Percentiles rank a stretch among this genome's conserved stretches.
Conservation (phyloP, 2,113 vertebrate genomes). For the Corythaeola cristata region DNA sequence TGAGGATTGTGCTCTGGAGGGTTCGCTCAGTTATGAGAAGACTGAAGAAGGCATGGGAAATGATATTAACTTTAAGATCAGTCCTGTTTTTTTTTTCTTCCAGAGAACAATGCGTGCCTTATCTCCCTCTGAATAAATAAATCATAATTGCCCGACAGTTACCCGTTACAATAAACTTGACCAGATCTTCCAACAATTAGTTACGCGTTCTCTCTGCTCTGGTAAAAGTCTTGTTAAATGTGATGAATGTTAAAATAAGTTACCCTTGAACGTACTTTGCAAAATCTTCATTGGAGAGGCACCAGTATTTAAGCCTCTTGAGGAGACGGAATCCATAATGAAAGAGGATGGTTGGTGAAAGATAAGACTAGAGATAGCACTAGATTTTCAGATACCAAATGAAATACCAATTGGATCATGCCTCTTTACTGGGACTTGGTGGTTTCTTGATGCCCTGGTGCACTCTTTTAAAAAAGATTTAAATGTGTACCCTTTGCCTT, state of each 20-base stretch:
- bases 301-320: constrained; percentile 4
- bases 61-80: constrained; percentile 19
- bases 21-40: neutral
- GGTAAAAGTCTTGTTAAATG: constrained; percentile 65
- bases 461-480: neutral
- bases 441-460: neutral
- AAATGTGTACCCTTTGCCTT: neutral
- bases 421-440: neutral
- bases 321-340: neutral
- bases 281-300: constrained; percentile 57
- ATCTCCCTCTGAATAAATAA: constrained; percentile 58
- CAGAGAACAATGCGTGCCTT: constrained; percentile 40
- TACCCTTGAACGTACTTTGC: neutral
- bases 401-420: neutral
- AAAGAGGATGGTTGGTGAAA: neutral
- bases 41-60: neutral
- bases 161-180: constrained; percentile 62
- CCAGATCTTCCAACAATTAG: constrained; percentile 63
- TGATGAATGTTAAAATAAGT: constrained; percentile 65
- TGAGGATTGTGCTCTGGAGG: neutral
- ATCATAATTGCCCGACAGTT: constrained; percentile 56
- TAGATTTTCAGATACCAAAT: neutral
- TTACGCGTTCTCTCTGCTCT: constrained; percentile 56
- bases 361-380: neutral
- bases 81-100: neutral